These are phyloP conservation scores for Calliphora vomitoria DNA, from an alignment of 2,888 invertebrate species.

Conservation along the genomic window DNA sequence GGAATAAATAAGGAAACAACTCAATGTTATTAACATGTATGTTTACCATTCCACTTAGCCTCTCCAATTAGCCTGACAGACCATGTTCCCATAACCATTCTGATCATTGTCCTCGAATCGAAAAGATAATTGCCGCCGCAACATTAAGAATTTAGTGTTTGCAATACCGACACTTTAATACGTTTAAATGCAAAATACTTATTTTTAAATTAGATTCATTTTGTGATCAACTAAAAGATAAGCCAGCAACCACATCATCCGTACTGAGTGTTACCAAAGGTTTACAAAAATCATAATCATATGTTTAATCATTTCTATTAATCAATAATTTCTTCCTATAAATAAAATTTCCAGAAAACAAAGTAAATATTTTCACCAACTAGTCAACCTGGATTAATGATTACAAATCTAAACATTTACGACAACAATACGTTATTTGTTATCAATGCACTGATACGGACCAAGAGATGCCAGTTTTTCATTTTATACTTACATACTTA, in stretches of 20 bases:
- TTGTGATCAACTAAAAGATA: constrained; percentile 15
- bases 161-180: constrained; percentile 14
- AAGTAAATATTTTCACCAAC: not conserved
- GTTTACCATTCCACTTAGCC: not conserved
- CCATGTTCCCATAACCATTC: constrained; percentile 52
- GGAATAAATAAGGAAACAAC: constrained; percentile 46
- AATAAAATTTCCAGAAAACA: not conserved
- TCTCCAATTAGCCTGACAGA: constrained; percentile 20
- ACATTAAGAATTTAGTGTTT: constrained; percentile 66
- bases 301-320: not conserved
- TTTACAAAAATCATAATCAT: not conserved
- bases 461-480: not conserved
- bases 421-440: not conserved
- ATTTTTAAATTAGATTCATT: constrained; percentile 3
- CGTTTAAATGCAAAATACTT: constrained; percentile 38
- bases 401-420: not conserved
- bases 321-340: not conserved
- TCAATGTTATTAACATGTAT: not conserved
- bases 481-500: not conserved
- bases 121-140: constrained; percentile 81
- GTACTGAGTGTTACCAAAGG: constrained; percentile 7
- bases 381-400: not conserved
- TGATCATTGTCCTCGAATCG: constrained; percentile 78
- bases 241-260: not conserved
- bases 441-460: not conserved